Base-by-base conservation (phyloP, 2,888 invertebrate genomes). In the Mamestra brassicae region DNA sequence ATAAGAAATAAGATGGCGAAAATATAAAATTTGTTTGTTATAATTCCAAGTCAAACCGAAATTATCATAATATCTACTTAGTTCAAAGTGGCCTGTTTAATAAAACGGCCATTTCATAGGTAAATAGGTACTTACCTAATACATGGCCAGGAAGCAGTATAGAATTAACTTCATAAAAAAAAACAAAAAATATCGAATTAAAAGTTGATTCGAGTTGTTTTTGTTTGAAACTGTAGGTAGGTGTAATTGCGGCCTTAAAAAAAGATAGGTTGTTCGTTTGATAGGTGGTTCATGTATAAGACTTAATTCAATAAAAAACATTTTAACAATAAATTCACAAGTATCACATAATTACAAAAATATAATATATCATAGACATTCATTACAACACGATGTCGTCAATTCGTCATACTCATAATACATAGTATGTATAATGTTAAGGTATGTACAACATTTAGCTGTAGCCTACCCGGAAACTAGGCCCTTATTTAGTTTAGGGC, bases 291-390 rank as follows among this genome's bases (percentile, higher is more conserved):
- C 55, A 67, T 66, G 61, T 72, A 64, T 61, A 70, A 45, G 64
- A 79, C 71, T 76, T 80, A 71, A 71, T 76, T 62, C 71, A 71
- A 81, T 83, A 83, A 79, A 81, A 66, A 38, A 42, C 52, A 67
- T 70, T 74, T 57, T 54, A 73, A 60, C 52, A 62, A 76, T 82
- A 82, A 82, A 82, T 84, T 83, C 79, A 81, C 75, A 82, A 82
- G 65, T 78, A 78, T 76, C 80, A 85, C 82, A 78, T 83, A 83
- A 80, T 84, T 85, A 85, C 74, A 85, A 85, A 83, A 85, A 85
- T 85, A 85, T 72, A 63, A 63, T 85, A 83, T 79, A 81, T 74
- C 71, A 71, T 82, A 82, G 78, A 85, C 84, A 84, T 82, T 80
- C 66, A 81, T 85, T 83, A 80, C 66, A 84, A 78, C 73, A 78